Evolutionary conservation across 2,113 vertebrate genomes (phyloP).

Genomic region (Pelmatolapia mariae): DNA sequence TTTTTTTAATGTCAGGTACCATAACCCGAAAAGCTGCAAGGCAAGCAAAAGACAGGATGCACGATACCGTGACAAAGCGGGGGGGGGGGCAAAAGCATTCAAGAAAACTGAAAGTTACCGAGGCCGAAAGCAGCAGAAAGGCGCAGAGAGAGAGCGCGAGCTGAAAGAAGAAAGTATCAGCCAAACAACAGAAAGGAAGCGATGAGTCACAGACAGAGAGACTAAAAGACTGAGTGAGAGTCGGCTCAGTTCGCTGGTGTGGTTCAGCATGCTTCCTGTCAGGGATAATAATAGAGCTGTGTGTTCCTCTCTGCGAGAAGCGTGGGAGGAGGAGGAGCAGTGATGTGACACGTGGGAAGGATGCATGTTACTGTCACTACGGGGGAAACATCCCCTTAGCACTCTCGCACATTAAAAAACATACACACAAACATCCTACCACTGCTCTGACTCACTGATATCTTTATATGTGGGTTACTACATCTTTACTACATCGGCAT

Average conservation of each 20-base stretch:
- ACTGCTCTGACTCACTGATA: not conserved
- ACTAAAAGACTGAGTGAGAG: constrained; percentile 11
- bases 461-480: not conserved
- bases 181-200: constrained; percentile 15
- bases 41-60: not conserved
- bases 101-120: constrained; percentile 10
- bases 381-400: constrained; percentile 35
- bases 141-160: not conserved
- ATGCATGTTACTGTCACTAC: constrained; percentile 9
- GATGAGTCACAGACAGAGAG: constrained; percentile 27
- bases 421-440: not conserved
- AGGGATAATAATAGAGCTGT: constrained; percentile 48
- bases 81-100: not conserved
- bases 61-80: not conserved
- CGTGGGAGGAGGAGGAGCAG: constrained; percentile 39
- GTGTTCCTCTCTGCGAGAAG: constrained; percentile 43
- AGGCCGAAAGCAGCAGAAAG: not conserved
- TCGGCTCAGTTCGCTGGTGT: not conserved
- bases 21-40: not conserved
- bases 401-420: not conserved
- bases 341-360: constrained; percentile 14
- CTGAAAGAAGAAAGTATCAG: not conserved
- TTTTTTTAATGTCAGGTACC: not conserved
- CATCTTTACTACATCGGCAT: not conserved
- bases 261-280: constrained; percentile 53